Conservation (phyloP, 2,113 vertebrate species). For the Synodontis membranacea region DNA sequence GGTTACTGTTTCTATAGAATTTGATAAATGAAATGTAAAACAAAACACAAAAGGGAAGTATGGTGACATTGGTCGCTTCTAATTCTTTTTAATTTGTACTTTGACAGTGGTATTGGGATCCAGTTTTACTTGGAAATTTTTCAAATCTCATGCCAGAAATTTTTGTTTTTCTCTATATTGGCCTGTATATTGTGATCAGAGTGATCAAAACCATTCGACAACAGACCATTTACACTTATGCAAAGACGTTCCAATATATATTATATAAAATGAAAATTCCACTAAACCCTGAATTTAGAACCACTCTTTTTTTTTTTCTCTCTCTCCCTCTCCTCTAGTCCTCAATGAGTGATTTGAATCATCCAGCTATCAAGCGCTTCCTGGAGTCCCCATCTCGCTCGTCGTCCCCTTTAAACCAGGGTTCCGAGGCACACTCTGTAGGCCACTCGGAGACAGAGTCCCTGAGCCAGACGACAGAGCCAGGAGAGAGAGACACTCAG, state of each 20-base stretch:
- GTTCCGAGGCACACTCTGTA: slow-evolving; percentile 88
- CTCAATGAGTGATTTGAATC: slow-evolving; percentile 87
- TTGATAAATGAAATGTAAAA: no score
- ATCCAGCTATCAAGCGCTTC: slow-evolving; percentile 94
- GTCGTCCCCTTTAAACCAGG: slow-evolving; percentile 93
- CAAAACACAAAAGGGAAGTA: no score
- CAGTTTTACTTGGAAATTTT: no score
- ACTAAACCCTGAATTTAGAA: background rate
- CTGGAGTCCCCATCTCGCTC: slow-evolving; percentile 93
- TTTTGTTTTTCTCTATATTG: no score
- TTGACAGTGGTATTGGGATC: no score
- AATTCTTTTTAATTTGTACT: no score
- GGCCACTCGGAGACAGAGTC: slow-evolving; percentile 92
- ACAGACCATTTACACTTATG: background rate
- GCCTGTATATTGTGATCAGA: background rate
- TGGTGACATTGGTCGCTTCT: no score
- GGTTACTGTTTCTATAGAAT: no score
- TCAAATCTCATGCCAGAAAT: no score
- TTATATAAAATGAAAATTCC: background rate
- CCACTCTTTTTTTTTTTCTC: background rate
- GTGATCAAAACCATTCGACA: background rate
- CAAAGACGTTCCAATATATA: background rate
- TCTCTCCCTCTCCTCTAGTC: slow-evolving; percentile 73
- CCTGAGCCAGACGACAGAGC: slow-evolving; percentile 84
- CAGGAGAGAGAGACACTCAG: slow-evolving; percentile 71